These are phyloP conservation scores for Hedychridium roseum DNA, from an alignment of 2,888 invertebrate species.

Conservation along the genomic window DNA sequence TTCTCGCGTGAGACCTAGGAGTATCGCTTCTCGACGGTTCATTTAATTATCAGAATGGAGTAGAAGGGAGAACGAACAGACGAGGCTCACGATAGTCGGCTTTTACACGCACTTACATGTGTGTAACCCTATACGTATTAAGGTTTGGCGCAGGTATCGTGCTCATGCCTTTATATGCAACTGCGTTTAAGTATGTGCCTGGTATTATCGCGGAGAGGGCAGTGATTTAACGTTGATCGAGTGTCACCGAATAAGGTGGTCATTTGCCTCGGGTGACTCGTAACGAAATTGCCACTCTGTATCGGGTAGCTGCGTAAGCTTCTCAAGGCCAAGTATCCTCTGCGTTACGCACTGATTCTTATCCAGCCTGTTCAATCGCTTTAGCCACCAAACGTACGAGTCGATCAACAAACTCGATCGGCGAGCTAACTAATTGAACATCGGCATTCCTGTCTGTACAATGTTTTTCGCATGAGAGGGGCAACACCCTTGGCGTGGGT, in stretches of 20 bases:
- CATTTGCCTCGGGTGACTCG: constrained; percentile 22
- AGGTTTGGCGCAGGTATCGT: too few relatives aligned
- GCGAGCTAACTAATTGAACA: not conserved
- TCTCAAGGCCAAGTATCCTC: constrained; percentile 6
- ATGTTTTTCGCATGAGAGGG: too few relatives aligned
- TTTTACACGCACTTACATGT: too few relatives aligned
- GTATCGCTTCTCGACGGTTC: constrained; percentile 9
- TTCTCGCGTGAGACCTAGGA: constrained; percentile 1
- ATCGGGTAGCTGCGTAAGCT: constrained; percentile 5
- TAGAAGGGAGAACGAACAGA: constrained; percentile 12
- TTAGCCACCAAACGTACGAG: not conserved
- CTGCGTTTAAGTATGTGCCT: constrained; percentile 3
- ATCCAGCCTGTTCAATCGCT: too few relatives aligned
- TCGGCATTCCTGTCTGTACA: not conserved
- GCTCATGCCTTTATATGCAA: not conserved
- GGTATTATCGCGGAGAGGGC: constrained; percentile 31
- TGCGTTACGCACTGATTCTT: not conserved
- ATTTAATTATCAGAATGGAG: constrained; percentile 39
- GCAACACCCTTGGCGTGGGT: too few relatives aligned
- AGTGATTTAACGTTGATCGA: constrained; percentile 47
- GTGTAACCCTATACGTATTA: too few relatives aligned
- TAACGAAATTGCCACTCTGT: constrained; percentile 24
- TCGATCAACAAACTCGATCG: not conserved
- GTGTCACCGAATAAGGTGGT: constrained; percentile 40
- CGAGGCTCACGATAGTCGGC: too few relatives aligned